Evolutionary conservation across 2,888 invertebrate genomes (phyloP).

Genomic region (Folsomia candida): DNA sequence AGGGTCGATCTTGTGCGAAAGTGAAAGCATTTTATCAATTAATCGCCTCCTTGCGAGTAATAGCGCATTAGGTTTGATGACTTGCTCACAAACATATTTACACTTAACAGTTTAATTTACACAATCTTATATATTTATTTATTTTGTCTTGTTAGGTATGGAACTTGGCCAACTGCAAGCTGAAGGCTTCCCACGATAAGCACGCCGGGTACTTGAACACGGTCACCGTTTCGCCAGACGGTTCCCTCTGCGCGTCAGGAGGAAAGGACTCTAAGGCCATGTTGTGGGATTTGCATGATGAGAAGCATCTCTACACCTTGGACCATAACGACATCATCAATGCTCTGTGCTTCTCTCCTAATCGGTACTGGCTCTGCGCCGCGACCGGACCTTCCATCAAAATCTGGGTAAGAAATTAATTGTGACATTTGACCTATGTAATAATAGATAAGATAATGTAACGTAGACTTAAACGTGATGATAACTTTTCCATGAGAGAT

Average conservation of each 20-base stretch:
- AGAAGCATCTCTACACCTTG: slow-evolving; percentile 96
- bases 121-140: no score
- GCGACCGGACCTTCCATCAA: slow-evolving; percentile 97
- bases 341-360: slow-evolving; percentile 97
- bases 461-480: slow-evolving; percentile 3
- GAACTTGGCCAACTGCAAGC: slow-evolving; percentile 97
- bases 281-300: slow-evolving; percentile 99
- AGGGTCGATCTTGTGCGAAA: slow-evolving; percentile 41
- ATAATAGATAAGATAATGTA: background rate
- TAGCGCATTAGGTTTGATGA: slow-evolving; percentile 13
- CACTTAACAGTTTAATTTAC: no score
- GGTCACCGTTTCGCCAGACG: slow-evolving; percentile 98
- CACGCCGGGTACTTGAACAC: slow-evolving; percentile 97
- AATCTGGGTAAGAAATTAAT: slow-evolving; percentile 83
- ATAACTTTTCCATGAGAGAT: slow-evolving; percentile 10
- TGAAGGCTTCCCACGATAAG: slow-evolving; percentile 97
- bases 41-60: background rate
- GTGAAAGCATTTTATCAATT: no score
- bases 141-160: slow-evolving; percentile 67
- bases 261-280: slow-evolving; percentile 99
- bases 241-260: slow-evolving; percentile 98
- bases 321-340: slow-evolving; percentile 98
- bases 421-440: background rate
- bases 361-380: slow-evolving; percentile 99
- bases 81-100: no score